Evolutionary conservation across 2,888 invertebrate species (phyloP), one percentile per base, ranked within the genome.

Genomic region (Amphimallon solstitiale): DNA sequence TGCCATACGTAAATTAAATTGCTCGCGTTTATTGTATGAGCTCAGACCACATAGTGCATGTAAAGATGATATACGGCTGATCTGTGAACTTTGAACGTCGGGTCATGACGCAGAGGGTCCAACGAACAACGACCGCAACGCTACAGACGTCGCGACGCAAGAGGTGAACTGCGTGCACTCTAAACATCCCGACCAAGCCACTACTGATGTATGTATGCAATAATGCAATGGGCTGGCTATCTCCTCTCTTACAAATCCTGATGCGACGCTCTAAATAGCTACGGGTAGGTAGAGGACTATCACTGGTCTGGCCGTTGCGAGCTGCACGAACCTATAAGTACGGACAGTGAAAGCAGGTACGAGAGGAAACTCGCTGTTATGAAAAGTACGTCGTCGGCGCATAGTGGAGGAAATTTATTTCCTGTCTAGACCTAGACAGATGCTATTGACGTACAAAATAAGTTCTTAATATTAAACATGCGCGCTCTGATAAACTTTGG

Each of bases 361-460:
- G 35, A 34, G 34, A 59, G 43, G 56, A 43, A 56, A 56, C 56
- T 56, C 56, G 0, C 23, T 29, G 56, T 40, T 56, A 56, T 40
- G 40, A 59, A 59, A 59, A 59, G 56, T 40, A 59, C 29, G 14
- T 59, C 43, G 43, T 43, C 56, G 51, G 17, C 51, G 51, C 35
- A 37, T 51, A 15, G 9, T 17, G 15, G 43, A 43, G 56, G 56
- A 59, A 59, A 59, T 59, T 59, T 59, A 43, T 59, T 59, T 59
- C 56, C 56, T 45, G 56, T 59, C 56, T 59, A 59, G 56, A 59
- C 56, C 43, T 59, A 59, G 56, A 43, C 56, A 59, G 56, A 59
- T 59, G 56, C 43, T 43, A 59, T 59, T 59, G 43, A 59, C 43
- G 45, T 59, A 59, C 56, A 45, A 59, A 59, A 59, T 59, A 59